Base-by-base conservation (phyloP, 2,888 invertebrate species). In the Serripes groenlandicus region DNA sequence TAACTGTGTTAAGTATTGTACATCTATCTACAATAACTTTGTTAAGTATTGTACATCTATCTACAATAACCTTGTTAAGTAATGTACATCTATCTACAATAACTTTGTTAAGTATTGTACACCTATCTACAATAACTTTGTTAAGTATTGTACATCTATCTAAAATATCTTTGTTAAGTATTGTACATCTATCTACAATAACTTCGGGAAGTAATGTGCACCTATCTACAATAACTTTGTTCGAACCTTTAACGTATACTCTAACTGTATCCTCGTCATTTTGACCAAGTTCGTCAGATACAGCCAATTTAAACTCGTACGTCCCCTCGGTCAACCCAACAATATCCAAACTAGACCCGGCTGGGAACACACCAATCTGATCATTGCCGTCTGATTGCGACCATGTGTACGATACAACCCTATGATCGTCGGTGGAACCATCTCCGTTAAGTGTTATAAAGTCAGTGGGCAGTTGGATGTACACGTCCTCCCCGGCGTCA, bases 401-500 rank as follows among this genome's bases (percentile, higher is more conserved):
- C 84, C 84, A 84, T 26, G 30, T 21, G 37, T 84, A 84, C 3
- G 30, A 30, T 0, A 77, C 72, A 4, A 84, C 49, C 32, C 28
- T 30, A 23, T 68, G 52, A 26, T 84, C 84, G 62, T 84, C 84
- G 4, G 75, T 35, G 15, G 84, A 84, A 21, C 37, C 52, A 3
- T 66, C 54, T 2, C 84, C 84, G 37, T 60, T 73, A 0, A 84
- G 62, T 4, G 35, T 34, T 2, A 78, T 60, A 23, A 69, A 49
- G n/a, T 78, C 62, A 7, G n/a, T 28, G 1, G 84, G 84, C 9
- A 74, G 28, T 37, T 78, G 75, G 23, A 80, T 54, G 3, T 37
- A 49, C 0, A 78, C 42, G 34, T 84, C 84, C 3, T 64, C 37
- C 3, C 84, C 84, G 28, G 84, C 84, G 34, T 81, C 62, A 23